Base-by-base conservation (phyloP, 1,140 invertebrate genomes). In the Brachionus asplanchnoidis region DNA sequence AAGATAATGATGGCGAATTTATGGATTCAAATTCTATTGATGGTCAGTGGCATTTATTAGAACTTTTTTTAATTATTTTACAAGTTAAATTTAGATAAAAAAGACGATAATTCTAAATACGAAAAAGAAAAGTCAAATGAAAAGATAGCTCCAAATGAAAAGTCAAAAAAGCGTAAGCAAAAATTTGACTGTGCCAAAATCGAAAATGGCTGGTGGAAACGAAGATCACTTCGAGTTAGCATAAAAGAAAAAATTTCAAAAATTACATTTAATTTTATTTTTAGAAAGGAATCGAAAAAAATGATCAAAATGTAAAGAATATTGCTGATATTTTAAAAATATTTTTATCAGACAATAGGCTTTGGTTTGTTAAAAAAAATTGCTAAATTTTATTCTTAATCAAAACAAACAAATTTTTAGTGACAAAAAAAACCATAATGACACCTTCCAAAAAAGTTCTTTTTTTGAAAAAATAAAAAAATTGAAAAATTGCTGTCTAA, bases 261-360 rank as follows among this genome's bases (percentile, higher is more conserved):
- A 8, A 56, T 53, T 56, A 14, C 3, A 20, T 3, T 12, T 5
- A 14, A 80, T 26, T 12, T 17, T n/a, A 17, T 82, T 68, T 65
- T 32, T 36, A 82, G 79, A 82, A 65, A 65, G 79, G 79, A 40
- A 82, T 40, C 9, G 79, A 82, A 40, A 82, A 82, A 68, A 65
- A 82, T 68, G 79, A 82, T 3, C 65, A 40, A 82, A 82, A 28
- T 26, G 53, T 66, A n/a, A 40, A 28, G 12, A 20, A 1, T 14
- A 82, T 82, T 36, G 40, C 9, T 26, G 79, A 82, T 6, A 65
- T 82, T 40, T 65, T 82, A 12, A 82, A 68, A 60, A 82, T 65
- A 6, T 82, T 65, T 36, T 82, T 60, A 36, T 53, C 40, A 17
- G 53, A 82, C 12, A 68, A 42, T 6, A 80, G 36, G 46, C 44